A percentile compares a stretch with the other conserved stretches of the same genome.
phyloP scores from a whole-genome alignment of 2,888 invertebrate genomes.

The Pollenia griseotomentosa region DNA sequence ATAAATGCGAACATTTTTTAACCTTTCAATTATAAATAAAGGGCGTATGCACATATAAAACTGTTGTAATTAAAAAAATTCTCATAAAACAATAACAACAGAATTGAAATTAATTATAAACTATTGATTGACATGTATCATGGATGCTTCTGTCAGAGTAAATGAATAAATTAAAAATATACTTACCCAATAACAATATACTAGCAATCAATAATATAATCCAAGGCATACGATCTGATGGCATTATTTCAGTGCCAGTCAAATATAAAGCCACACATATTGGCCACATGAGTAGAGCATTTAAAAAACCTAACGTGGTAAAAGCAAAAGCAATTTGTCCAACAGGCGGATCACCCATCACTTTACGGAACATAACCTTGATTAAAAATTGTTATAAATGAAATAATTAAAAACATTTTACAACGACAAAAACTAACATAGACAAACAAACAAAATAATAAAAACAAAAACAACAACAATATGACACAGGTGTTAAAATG shows the following conservation, averaged over 20 bases:
- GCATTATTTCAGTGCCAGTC: conserved; percentile 93
- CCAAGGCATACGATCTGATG: conserved; percentile 95
- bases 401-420: conserved; percentile 70
- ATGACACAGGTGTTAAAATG: conserved; percentile 44
- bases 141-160: conserved; percentile 73
- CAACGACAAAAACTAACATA: conserved; percentile 32
- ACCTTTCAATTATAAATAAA: too few species aligned
- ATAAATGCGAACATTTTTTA: too few species aligned
- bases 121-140: conserved; percentile 53
- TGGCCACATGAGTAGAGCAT: conserved; percentile 96
- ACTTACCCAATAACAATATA: conserved; percentile 90
- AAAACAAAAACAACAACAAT: conserved; percentile 50
- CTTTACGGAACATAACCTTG: conserved; percentile 96
- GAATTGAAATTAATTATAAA: conserved; percentile 8
- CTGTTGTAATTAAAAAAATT: not conserved
- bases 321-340: conserved; percentile 97
- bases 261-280: conserved; percentile 93
- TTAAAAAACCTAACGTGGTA: conserved; percentile 94
- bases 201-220: conserved; percentile 91
- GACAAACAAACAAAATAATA: conserved; percentile 13
- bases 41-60: too few species aligned
- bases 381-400: conserved; percentile 69
- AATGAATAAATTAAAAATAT: conserved; percentile 1
- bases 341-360: conserved; percentile 96
- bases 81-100: not conserved